A percentile compares a stretch with the other conserved stretches of the same genome.
These are phyloP conservation scores for Grallaria varia DNA, from an alignment of 2,113 vertebrate genomes.

Conservation along the genomic window DNA sequence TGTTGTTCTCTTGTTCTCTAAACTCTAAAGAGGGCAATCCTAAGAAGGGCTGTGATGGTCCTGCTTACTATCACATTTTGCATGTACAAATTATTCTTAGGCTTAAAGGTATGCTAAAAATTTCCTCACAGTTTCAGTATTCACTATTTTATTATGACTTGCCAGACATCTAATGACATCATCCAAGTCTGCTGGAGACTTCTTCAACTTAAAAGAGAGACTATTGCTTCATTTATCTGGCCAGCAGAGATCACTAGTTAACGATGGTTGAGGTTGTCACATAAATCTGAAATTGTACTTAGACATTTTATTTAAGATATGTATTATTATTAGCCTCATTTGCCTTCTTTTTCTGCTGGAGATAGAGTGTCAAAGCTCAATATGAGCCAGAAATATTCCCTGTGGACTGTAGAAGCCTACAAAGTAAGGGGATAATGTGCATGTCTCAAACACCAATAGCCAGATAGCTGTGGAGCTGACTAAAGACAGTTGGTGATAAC, in stretches of 20 bases:
- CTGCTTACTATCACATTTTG: neutral
- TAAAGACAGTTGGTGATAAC: neutral
- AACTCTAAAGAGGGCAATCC: neutral
- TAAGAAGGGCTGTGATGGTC: neutral
- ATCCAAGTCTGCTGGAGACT: neutral
- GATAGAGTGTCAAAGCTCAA: neutral
- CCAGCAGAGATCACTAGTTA: neutral
- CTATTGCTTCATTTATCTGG: neutral
- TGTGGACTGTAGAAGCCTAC: neutral
- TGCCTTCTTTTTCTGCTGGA: neutral
- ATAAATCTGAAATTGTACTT: neutral
- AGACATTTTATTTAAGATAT: neutral
- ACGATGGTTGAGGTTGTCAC: neutral
- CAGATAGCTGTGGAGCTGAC: neutral
- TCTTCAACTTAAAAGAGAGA: neutral
- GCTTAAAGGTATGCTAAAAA: neutral
- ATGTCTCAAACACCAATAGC: neutral
- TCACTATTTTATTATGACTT: neutral
- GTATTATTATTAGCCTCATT: neutral
- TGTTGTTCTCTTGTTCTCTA: neutral
- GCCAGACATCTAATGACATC: neutral
- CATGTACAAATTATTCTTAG: neutral
- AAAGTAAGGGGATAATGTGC: neutral
- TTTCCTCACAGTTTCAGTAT: neutral
- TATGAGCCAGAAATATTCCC: neutral